phyloP scores from a whole-genome alignment of 2,797 vertebrate species.

The Semotilus atromaculatus region DNA sequence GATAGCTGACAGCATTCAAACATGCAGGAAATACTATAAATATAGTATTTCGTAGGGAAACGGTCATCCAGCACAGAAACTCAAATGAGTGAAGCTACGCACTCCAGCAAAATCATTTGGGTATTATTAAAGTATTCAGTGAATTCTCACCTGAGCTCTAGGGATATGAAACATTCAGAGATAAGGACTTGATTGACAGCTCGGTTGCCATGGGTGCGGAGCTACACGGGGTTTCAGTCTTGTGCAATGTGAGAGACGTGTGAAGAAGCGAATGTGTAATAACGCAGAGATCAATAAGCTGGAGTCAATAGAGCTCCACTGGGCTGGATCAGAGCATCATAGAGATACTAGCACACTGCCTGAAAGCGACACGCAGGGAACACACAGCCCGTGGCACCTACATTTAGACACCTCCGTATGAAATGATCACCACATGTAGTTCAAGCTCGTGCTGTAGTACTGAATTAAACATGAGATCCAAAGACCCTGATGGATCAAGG shows the following conservation, averaged over 20 bases:
- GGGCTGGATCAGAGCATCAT: constrained; percentile 52
- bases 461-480: constrained; percentile 58
- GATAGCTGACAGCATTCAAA: constrained; percentile 16
- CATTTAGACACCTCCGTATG: constrained; percentile 47
- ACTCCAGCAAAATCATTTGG: constrained; percentile 15
- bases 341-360: constrained; percentile 45
- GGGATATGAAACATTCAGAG: constrained; percentile 45
- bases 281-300: constrained; percentile 59
- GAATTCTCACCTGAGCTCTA: constrained; percentile 41
- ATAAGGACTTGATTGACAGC: constrained; percentile 44
- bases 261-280: constrained; percentile 55
- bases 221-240: constrained; percentile 41
- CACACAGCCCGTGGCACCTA: constrained; percentile 34
- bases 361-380: constrained; percentile 43
- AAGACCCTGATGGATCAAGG: constrained; percentile 45
- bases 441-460: constrained; percentile 31
- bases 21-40: neutral
- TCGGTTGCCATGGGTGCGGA: constrained; percentile 54
- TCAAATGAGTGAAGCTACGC: constrained; percentile 1
- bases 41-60: neutral
- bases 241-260: constrained; percentile 39
- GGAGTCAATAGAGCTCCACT: constrained; percentile 59
- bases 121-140: constrained; percentile 36
- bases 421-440: constrained; percentile 57
- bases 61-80: neutral